A percentile compares a stretch with the other conserved stretches of the same genome.
Conservation (phyloP, 2,113 vertebrate genomes). For the Vombatus ursinus region DNA sequence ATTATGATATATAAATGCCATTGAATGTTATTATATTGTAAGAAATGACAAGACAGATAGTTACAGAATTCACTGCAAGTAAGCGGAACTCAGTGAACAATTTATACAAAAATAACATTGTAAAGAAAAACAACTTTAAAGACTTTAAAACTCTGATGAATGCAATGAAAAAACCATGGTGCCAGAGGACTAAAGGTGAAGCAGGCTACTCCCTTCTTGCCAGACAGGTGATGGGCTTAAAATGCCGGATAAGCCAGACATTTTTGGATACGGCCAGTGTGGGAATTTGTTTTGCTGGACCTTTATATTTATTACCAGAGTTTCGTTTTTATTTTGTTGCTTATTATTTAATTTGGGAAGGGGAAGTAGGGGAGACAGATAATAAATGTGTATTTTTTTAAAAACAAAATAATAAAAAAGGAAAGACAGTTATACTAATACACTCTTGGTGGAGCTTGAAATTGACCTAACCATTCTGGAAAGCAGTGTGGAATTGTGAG, state of each 20-base stretch:
- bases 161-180: no score
- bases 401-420: no score
- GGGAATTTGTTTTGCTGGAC: neutral
- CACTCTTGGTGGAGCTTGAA: neutral
- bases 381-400: no score
- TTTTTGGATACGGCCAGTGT: neutral
- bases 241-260: neutral
- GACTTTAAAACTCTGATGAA: neutral
- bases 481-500: neutral
- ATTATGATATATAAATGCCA: neutral
- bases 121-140: neutral
- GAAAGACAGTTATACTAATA: neutral
- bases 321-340: neutral
- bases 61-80: neutral
- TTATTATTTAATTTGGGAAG: neutral
- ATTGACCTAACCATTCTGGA: neutral
- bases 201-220: no score
- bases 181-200: no score
- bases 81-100: neutral
- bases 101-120: neutral
- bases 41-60: neutral
- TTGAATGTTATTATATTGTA: neutral
- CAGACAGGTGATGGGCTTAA: neutral
- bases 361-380: neutral
- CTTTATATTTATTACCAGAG: neutral